A percentile compares a stretch with the other conserved stretches of the same genome.
Evolutionary conservation across 2,888 invertebrate species (phyloP).

Genomic region (Imbricaverruca yamaguchii): DNA sequence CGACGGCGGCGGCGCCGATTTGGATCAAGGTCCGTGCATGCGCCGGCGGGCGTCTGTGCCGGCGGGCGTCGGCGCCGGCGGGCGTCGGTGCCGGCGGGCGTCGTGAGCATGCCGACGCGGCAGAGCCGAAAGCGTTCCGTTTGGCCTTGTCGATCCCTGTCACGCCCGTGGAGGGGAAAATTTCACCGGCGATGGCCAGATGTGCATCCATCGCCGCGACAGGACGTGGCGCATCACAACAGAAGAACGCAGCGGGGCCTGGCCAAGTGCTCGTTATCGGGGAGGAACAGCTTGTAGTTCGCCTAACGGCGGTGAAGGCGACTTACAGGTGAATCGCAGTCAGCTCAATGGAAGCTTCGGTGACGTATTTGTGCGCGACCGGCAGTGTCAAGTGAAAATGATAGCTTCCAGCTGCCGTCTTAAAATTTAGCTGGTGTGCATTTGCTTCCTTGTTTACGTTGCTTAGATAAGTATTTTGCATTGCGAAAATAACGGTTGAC

Average conservation of each 20-base stretch:
- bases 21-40: constrained; percentile 18
- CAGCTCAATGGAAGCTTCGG: no score
- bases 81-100: no score
- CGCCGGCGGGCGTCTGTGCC: not conserved
- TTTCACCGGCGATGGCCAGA: not conserved
- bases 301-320: not conserved
- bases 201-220: not conserved
- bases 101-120: not conserved
- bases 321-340: not conserved
- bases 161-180: not conserved
- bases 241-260: not conserved
- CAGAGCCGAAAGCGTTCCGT: not conserved
- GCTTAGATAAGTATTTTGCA: no score
- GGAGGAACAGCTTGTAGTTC: not conserved
- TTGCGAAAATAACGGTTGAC: no score
- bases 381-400: no score
- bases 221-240: not conserved
- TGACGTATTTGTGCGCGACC: no score
- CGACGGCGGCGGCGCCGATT: not conserved
- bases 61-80: not conserved
- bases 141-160: not conserved
- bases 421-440: no score
- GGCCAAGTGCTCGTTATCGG: not conserved
- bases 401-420: no score
- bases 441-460: no score